Percentiles rank a stretch among this genome's conserved stretches.
Evolutionary conservation across 2,797 vertebrate species (phyloP).

Genomic region (Paguma larvata): DNA sequence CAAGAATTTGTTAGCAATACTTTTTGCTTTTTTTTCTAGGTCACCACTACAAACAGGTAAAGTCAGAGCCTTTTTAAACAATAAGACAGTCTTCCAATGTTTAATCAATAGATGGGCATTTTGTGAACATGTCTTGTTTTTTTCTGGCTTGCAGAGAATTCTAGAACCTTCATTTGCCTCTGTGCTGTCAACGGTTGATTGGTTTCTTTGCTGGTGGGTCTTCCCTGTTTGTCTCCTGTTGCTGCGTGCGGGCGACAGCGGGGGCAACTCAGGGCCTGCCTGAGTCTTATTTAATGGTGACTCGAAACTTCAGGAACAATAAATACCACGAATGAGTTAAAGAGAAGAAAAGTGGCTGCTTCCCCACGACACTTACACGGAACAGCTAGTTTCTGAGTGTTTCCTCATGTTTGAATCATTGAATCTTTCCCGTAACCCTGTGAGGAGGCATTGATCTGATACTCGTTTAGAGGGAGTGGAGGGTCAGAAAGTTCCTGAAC

Average conservation of each 20-base stretch:
- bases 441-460: rapidly evolving
- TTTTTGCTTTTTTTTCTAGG: not conserved
- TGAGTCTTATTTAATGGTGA: not conserved
- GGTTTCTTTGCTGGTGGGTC: rapidly evolving
- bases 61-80: not conserved
- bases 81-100: no score
- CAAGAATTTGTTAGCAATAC: rapidly evolving
- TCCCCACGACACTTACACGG: rapidly evolving
- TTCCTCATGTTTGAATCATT: rapidly evolving
- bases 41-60: not conserved
- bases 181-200: no score
- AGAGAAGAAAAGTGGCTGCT: not conserved
- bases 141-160: not conserved
- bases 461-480: rapidly evolving
- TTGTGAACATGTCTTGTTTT: not conserved
- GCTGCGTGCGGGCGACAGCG: rapidly evolving
- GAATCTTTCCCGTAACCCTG: no score
- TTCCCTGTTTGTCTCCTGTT: no score
- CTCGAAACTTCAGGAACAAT: not conserved
- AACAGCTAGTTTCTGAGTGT: rapidly evolving
- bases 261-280: not conserved
- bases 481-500: not conserved
- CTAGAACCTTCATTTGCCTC: not conserved
- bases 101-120: not conserved
- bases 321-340: not conserved